A percentile compares a stretch with the other conserved stretches of the same genome.
Conservation (phyloP, 2,113 vertebrate species). For the Phrynocephalus versicolor region DNA sequence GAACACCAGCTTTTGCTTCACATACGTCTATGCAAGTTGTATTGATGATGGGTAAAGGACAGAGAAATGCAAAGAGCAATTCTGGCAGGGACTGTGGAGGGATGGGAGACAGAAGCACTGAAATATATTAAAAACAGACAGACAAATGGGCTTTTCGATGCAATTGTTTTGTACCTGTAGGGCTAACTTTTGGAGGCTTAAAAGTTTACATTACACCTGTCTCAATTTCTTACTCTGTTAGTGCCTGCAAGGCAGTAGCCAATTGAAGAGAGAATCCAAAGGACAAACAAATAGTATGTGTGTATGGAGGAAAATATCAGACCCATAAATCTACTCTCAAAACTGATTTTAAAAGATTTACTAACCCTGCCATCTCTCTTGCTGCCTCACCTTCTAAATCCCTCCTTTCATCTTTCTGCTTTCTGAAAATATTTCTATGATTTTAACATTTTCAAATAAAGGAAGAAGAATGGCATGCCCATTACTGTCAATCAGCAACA, state of each 20-base stretch:
- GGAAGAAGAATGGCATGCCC: background rate
- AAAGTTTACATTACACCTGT: background rate
- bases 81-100: background rate
- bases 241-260: background rate
- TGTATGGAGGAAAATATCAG: background rate
- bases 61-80: too few relatives aligned
- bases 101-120: background rate
- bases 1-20: background rate
- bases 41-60: fast-evolving
- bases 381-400: fast-evolving
- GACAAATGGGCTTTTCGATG: background rate
- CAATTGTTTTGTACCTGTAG: slow-evolving; percentile 8
- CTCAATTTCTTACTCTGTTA: background rate
- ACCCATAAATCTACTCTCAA: slow-evolving; percentile 7
- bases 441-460: slow-evolving; percentile 3
- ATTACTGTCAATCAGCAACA: background rate
- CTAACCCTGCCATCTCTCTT: background rate
- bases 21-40: fast-evolving
- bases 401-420: background rate
- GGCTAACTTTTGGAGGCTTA: background rate
- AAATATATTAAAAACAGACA: slow-evolving; percentile 9
- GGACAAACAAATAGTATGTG: background rate
- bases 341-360: background rate
- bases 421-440: background rate
- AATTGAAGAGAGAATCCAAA: background rate